Evolutionary conservation across 2,888 invertebrate species (phyloP), one percentile per base, ranked within the genome.

Genomic region (Brassicogethes aeneus): DNA sequence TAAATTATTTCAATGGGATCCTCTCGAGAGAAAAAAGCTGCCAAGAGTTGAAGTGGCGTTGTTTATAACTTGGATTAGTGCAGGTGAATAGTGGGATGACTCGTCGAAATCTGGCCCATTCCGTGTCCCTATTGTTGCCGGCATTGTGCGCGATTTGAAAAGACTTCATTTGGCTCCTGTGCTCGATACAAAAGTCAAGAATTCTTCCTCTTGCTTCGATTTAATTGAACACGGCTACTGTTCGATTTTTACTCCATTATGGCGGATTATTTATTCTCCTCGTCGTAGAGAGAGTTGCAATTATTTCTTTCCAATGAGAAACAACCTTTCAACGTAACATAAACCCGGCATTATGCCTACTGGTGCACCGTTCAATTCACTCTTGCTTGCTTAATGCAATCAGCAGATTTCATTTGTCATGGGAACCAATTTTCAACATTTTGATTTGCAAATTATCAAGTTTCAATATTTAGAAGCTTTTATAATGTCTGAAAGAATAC

Each of bases 161-260:
- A 59, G 62, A 62, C 61, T 64, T 62, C 62, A 61, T 64, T 64
- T 62, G 60, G 63, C 63, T 64, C 59, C 62, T 52, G 62, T 59
- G 48, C 53, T 52, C 54, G 43, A 54, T 54, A 61, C 60, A 62
- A 61, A 60, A 62, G 58, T 62, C 58, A 58, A 63, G 61, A 57
- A 63, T 64, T 61, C 55, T 58, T 57, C 58, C 61, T 40, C 45
- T 32, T 52, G 51, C 55, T 57, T 54, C 53, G 54, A 57, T 61
- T 62, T 62, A 62, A 64, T 63, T 63, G 60, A 62, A 60, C 53
- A 53, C 53, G 52, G 60, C 63, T 62, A 63, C 62, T 61, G 61
- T 58, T 41, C 37, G 42, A 45, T 36, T 16, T 33, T 32, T 32
- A 8, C 32, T 32, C 23, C 10, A 23, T 23, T 23, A 23, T 23